Percentiles rank a stretch among this genome's conserved stretches.
Evolutionary conservation across 1,140 invertebrate genomes (phyloP).

Genomic region (Monochamus saltuarius): DNA sequence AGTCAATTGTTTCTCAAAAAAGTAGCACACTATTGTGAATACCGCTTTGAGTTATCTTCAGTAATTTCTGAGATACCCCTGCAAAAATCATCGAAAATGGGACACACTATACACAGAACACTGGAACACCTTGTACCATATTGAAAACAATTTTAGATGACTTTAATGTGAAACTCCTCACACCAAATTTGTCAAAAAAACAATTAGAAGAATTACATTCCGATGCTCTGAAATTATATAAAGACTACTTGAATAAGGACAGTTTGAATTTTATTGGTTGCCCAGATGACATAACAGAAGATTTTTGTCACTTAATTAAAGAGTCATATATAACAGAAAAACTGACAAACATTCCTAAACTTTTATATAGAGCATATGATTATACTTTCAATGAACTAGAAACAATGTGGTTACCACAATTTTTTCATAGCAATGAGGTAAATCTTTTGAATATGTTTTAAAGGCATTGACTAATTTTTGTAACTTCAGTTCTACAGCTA

Average conservation of each 20-base stretch:
- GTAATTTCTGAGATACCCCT: too few relatives aligned
- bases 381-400: constrained; percentile 76
- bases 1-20: too few relatives aligned
- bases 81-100: too few relatives aligned
- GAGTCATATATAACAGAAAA: constrained; percentile 68
- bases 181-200: constrained; percentile 70
- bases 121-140: too few relatives aligned
- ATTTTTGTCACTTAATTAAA: constrained; percentile 66
- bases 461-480: constrained; percentile 10
- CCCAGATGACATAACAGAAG: constrained; percentile 62
- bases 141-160: constrained; percentile 62
- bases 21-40: too few relatives aligned
- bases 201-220: constrained; percentile 68
- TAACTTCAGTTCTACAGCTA: constrained; percentile 68
- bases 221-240: constrained; percentile 71
- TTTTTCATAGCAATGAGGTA: constrained; percentile 83
- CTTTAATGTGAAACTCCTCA: constrained; percentile 77
- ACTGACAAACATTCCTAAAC: constrained; percentile 70
- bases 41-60: too few relatives aligned
- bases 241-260: constrained; percentile 66
- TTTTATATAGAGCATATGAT: constrained; percentile 80
- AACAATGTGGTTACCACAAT: constrained; percentile 72
- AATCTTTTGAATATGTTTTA: background rate
- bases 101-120: too few relatives aligned
- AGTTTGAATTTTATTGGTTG: constrained; percentile 69